Evolutionary conservation across 2,113 vertebrate species (phyloP).

Genomic region (Hystrix cristata): DNA sequence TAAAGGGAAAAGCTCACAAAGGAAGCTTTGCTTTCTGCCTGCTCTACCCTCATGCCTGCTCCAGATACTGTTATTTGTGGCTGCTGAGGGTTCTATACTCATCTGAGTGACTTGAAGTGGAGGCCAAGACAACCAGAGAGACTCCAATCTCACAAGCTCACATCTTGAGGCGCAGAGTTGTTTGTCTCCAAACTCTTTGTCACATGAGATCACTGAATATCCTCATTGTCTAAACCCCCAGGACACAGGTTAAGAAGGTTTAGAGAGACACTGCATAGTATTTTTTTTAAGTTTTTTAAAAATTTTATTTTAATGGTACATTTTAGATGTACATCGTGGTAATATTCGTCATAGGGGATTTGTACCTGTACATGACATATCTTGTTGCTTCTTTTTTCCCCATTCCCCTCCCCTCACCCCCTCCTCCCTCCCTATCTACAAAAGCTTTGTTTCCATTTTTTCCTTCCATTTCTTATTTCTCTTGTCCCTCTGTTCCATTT

Average conservation of each 20-base stretch:
- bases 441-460: too few species aligned
- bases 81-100: not conserved
- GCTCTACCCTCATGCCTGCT: not conserved
- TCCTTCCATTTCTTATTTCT: too few species aligned
- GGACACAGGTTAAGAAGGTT: not conserved
- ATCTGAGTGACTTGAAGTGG: not conserved
- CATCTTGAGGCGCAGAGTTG: not conserved
- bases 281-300: not conserved
- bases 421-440: too few species aligned
- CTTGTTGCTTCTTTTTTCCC: too few species aligned
- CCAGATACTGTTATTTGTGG: not conserved
- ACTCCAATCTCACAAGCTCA: fast-evolving
- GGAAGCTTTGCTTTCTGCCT: not conserved
- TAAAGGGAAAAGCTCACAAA: not conserved
- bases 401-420: too few species aligned
- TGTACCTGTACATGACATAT: too few species aligned
- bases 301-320: too few species aligned
- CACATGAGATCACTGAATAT: not conserved
- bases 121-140: not conserved
- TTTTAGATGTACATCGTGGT: too few species aligned
- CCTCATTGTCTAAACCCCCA: not conserved
- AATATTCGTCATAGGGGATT: too few species aligned
- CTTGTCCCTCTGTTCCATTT: too few species aligned
- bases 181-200: not conserved
- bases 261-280: not conserved